Evolutionary conservation across 1,140 invertebrate species (phyloP).

Genomic region (Hydropsyche tenuis): DNA sequence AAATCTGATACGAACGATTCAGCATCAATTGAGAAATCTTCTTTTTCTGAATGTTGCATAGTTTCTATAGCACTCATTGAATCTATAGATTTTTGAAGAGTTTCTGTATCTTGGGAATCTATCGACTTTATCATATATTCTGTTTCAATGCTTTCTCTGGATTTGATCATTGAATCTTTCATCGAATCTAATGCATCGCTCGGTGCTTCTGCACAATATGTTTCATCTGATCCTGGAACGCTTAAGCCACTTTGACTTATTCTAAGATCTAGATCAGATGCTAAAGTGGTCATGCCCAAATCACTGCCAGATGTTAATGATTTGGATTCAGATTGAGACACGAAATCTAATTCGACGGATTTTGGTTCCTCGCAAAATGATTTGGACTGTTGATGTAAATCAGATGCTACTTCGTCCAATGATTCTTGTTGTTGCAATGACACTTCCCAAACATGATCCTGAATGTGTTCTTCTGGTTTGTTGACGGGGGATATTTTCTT

Average conservation of each 20-base stretch:
- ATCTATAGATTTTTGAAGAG: constrained; percentile 62
- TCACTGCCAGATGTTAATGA: constrained; percentile 44
- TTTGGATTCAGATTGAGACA: constrained; percentile 43
- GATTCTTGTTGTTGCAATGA: constrained; percentile 64
- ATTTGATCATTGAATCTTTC: constrained; percentile 65
- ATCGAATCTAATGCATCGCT: constrained; percentile 55
- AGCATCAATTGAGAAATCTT: constrained; percentile 58
- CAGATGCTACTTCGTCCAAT: constrained; percentile 54
- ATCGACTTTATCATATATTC: constrained; percentile 63
- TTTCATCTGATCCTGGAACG: constrained; percentile 49
- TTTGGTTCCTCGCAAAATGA: constrained; percentile 52
- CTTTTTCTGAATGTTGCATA: constrained; percentile 59
- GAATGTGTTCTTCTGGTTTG: constrained; percentile 65
- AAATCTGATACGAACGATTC: constrained; percentile 61
- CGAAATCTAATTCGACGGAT: constrained; percentile 52
- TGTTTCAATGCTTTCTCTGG: constrained; percentile 63
- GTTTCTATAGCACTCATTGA: constrained; percentile 62
- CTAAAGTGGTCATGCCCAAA: constrained; percentile 40
- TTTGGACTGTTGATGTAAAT: constrained; percentile 52
- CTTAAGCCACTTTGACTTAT: constrained; percentile 44
- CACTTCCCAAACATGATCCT: constrained; percentile 71
- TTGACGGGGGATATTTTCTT: constrained; percentile 63
- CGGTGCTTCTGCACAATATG: constrained; percentile 56
- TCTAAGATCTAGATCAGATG: constrained; percentile 44
- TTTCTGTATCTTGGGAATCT: constrained; percentile 61